Base-by-base conservation (phyloP, 2,797 vertebrate genomes). In the Clamator glandarius region DNA sequence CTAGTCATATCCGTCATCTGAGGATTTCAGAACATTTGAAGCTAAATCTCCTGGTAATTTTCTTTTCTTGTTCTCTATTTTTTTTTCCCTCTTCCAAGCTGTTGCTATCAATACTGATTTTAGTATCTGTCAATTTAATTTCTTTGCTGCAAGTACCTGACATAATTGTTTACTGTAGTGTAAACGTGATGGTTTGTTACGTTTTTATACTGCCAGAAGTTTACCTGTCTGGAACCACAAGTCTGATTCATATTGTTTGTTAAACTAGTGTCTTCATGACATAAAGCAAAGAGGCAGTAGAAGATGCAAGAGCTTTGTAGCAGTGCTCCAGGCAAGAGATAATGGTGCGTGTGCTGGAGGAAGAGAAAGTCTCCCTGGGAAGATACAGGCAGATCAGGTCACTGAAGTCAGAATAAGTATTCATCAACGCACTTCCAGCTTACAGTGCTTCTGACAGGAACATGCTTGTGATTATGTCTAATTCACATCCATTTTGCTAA, bases 41-140 rank as follows among this genome's bases (percentile, higher is more conserved):
- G n/a, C 15, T 81, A 76, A 92, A 84, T 87, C 42, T 77, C 81
- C 11, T 11, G 21, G 20, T 87, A 35, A 39, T 76, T 90, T 93
- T 66, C n/a, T 72, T 78, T 63, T 33, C 64, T 69, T 68, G 21
- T 55, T 83, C 19, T 51, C 78, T 72, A 5, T 10, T 8, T 28
- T 28, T 36, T 61, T 55, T 58, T 18, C 12, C 21, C 33, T 51
- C 19, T 28, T 83, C 59, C 66, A 76, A 39, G 54, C 52, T 74
- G 33, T 66, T 90, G 23, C 61, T 68, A 67, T 85, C 72, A 69
- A 75, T 86, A 64, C 66, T 44, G 81, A 82, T 95, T 92, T 92
- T 77, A 87, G 20, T 73, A 16, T 52, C 57, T 87, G 58, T 78
- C 92, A 87, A 28, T 93, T 92, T 73, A 75, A 57, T 68, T 86